Evolutionary conservation across 2,888 invertebrate species (phyloP).

Genomic region (Perithous albicinctus): DNA sequence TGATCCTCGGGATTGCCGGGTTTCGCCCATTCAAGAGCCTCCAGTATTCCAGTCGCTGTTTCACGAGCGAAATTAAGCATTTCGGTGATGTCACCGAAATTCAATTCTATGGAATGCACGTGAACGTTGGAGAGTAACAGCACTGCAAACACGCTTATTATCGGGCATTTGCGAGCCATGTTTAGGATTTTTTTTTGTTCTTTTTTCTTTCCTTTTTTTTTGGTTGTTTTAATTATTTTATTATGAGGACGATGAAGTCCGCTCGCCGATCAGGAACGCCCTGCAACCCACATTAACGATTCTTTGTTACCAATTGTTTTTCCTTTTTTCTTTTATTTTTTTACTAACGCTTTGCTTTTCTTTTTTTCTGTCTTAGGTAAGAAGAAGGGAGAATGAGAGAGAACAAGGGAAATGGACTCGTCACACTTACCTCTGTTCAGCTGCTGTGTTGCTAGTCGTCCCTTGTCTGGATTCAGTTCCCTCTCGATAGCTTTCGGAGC

Average conservation of each 20-base stretch:
- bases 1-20: slow-evolving; percentile 77
- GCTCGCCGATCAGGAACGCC: neutral
- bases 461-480: neutral
- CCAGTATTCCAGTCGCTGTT: slow-evolving; percentile 71
- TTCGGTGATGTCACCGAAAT: slow-evolving; percentile 75
- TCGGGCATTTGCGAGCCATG: neutral
- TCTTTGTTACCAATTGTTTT: neutral
- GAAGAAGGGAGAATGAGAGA: neutral
- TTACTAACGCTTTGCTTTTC: neutral
- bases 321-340: neutral
- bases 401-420: slow-evolving; percentile 9
- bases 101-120: slow-evolving; percentile 56
- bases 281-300: neutral
- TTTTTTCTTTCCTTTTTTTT: neutral
- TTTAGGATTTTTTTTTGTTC: neutral
- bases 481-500: neutral
- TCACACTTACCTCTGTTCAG: slow-evolving; percentile 2
- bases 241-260: neutral
- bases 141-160: neutral
- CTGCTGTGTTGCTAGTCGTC: neutral
- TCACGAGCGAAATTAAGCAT: slow-evolving; percentile 77
- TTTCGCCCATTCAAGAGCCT: slow-evolving; percentile 74
- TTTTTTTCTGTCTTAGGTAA: neutral
- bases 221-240: too few species aligned
- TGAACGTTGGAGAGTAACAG: neutral